These are phyloP conservation scores for Ariolimax columbianus DNA, from an alignment of 2,888 invertebrate species.

Conservation along the genomic window DNA sequence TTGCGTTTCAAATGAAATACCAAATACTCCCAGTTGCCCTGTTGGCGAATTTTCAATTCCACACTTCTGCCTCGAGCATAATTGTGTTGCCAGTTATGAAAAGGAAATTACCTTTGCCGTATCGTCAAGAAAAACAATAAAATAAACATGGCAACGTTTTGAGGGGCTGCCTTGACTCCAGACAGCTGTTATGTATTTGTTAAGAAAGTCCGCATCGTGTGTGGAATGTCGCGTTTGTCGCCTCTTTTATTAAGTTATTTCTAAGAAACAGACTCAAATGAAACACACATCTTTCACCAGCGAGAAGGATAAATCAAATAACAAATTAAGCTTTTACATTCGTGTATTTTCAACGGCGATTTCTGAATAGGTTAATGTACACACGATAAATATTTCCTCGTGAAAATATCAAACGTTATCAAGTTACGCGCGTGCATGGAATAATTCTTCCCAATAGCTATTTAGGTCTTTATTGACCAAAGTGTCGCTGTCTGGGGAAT, in stretches of 20 bases:
- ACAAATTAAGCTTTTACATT: background rate
- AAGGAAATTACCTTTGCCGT: background rate
- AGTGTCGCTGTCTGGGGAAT: conserved; percentile 13
- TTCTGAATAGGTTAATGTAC: background rate
- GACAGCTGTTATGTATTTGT: background rate
- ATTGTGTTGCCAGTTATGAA: background rate
- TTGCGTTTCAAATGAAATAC: background rate
- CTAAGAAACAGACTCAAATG: background rate
- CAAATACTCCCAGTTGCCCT: background rate
- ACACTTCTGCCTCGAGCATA: background rate
- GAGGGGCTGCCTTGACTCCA: background rate
- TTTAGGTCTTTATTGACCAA: conserved; percentile 36
- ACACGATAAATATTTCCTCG: conserved; percentile 9
- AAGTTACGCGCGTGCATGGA: background rate
- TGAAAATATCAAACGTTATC: conserved; percentile 26
- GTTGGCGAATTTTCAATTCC: background rate
- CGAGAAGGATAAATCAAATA: background rate
- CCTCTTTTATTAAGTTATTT: background rate
- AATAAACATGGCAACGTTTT: background rate
- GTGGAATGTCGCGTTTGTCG: background rate
- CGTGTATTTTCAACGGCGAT: background rate
- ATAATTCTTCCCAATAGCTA: conserved; percentile 6
- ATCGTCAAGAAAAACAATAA: background rate
- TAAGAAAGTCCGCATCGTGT: background rate
- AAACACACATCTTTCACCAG: background rate